Evolutionary conservation across 2,888 invertebrate genomes (phyloP), one percentile per base, ranked within the genome.

Genomic region (Quadroppia sp.): DNA sequence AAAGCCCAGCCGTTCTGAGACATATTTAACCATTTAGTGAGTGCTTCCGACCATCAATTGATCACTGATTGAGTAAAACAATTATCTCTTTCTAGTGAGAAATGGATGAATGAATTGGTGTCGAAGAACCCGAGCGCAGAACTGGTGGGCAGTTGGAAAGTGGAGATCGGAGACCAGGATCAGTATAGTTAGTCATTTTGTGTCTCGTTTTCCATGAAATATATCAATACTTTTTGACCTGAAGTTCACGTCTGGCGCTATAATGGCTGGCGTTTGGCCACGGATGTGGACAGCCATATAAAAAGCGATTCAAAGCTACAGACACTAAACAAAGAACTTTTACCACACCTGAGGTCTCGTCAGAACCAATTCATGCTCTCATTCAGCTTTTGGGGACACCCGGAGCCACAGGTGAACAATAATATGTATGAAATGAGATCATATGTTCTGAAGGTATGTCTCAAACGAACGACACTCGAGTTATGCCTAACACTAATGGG

Each of bases 351-450:
- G 71, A 86, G 95, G 75, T 91, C 92, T 0, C 87, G 97, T 74
- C 92, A 93, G 81, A 87, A 94, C 80, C 96, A 97, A 83, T 95
- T 97, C 82, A 85, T 98, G 76, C 85, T 98, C 77, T 90, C 94
- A 30, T 99, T 99, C 83, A 96, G 95, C 83, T 99, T 95, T 82
- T 99, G 99, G 99, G 84, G 84, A 9, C 95, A 96, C 17, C 88
- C 89, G 74, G 88, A 87, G 77, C 87, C 89, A 32, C 86, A 94
- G 36, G 83, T 85, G 0, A 87, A 88, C 2, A 86, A 85, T 75
- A 91, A 96, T 82, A 91, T 96, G 78, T 99, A 99, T 81, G 98
- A 99, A 85, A 90, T 99, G 78, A 73, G 95, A 79, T 89, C 90
- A 79, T 94, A 90, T 83, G 91, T 93, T 77, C 85, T 99, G 56